These are phyloP conservation scores for Carollia perspicillata DNA, from an alignment of 2,113 vertebrate genomes.

Conservation along the genomic window DNA sequence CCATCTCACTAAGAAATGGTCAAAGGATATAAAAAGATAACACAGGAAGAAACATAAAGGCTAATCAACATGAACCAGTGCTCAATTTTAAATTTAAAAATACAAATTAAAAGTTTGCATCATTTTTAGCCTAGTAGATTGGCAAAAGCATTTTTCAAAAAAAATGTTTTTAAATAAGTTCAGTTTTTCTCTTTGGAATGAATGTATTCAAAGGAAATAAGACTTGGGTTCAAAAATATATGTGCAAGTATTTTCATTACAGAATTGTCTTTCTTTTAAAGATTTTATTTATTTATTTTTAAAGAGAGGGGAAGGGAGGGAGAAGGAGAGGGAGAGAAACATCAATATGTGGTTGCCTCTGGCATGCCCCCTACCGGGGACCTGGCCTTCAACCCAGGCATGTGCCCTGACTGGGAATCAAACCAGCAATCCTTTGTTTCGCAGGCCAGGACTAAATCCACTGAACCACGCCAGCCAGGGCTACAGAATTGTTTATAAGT, in stretches of 20 bases:
- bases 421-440: no score
- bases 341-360: no score
- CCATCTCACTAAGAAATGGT: neutral
- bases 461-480: no score
- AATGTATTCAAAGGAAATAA: conserved; percentile 18
- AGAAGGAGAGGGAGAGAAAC: no score
- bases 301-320: no score
- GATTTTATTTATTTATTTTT: no score
- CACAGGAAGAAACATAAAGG: neutral
- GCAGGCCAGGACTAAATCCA: no score
- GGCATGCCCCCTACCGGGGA: no score
- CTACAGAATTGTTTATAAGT: neutral
- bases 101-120: neutral
- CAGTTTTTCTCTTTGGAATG: neutral
- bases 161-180: neutral
- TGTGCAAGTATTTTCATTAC: neutral
- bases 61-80: neutral
- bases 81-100: conserved; percentile 9
- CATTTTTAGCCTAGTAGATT: neutral
- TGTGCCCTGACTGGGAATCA: no score
- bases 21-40: neutral
- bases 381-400: no score
- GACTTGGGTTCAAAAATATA: neutral
- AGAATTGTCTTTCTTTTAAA: neutral
- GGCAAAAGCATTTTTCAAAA: neutral